Conservation (phyloP, 2,888 invertebrate species). For the Xanthia togata region DNA sequence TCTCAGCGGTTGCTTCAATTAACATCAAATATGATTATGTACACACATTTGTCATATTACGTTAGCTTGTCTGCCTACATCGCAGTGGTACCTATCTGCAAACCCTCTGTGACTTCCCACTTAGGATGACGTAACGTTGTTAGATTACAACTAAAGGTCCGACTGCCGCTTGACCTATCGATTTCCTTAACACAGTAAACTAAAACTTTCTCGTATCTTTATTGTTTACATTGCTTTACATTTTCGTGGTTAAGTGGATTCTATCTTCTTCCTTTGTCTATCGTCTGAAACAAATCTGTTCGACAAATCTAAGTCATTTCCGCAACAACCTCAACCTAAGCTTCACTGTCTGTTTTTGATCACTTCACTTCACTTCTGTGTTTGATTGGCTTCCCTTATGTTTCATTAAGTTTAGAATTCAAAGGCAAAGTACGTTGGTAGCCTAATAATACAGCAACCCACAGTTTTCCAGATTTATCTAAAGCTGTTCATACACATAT, state of each 20-base stretch:
- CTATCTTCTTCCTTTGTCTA: constrained; percentile 3
- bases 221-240: constrained; percentile 13
- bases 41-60: constrained; percentile 44
- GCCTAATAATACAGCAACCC: background rate
- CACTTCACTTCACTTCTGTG: too few species aligned
- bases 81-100: constrained; percentile 35
- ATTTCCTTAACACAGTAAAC: constrained; percentile 44
- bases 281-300: constrained; percentile 7
- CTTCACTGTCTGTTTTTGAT: too few species aligned
- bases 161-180: constrained; percentile 27
- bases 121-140: constrained; percentile 32
- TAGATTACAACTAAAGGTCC: constrained; percentile 37
- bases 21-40: constrained; percentile 35
- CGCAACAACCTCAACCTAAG: background rate
- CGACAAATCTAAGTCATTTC: background rate
- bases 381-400: background rate
- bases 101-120: constrained; percentile 44
- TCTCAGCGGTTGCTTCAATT: constrained; percentile 31
- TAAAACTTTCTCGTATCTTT: constrained; percentile 19
- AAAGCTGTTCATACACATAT: too few species aligned
- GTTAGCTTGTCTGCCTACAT: constrained; percentile 35
- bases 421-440: background rate
- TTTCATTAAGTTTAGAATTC: background rate
- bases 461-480: background rate
- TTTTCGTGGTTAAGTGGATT: constrained; percentile 13